Conservation (phyloP, 2,888 invertebrate genomes). For the Aporophyla lueneburgensis region DNA sequence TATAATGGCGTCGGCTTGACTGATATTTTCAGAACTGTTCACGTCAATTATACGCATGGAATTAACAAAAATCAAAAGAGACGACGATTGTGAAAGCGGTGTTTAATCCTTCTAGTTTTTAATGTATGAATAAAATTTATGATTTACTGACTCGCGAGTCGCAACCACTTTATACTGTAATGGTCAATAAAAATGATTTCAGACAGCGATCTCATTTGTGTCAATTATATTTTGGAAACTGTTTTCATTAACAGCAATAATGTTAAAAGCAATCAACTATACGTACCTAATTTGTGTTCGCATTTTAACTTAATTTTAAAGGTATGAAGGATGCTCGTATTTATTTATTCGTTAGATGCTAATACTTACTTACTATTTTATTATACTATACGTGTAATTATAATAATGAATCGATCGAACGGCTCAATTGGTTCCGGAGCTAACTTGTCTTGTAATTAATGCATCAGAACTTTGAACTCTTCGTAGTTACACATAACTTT, state of each 20-base stretch:
- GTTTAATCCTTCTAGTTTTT: constrained; percentile 79
- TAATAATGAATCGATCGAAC: constrained; percentile 49
- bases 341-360: constrained; percentile 24
- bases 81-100: constrained; percentile 68
- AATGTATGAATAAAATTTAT: constrained; percentile 77
- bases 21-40: constrained; percentile 77
- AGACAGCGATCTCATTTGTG: constrained; percentile 70
- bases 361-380: constrained; percentile 15
- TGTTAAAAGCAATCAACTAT: constrained; percentile 69
- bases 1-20: constrained; percentile 68
- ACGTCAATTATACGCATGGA: constrained; percentile 74
- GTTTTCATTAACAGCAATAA: constrained; percentile 71
- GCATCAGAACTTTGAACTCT: constrained; percentile 51
- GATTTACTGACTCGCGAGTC: constrained; percentile 72
- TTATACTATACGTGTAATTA: constrained; percentile 38
- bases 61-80: constrained; percentile 77
- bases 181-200: constrained; percentile 79
- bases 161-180: constrained; percentile 71
- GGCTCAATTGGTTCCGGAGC: constrained; percentile 55
- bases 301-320: constrained; percentile 64
- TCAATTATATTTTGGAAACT: constrained; percentile 73
- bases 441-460: constrained; percentile 57
- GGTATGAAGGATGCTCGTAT: constrained; percentile 26
- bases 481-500: constrained; percentile 50
- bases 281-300: constrained; percentile 58